Evolutionary conservation across 2,797 vertebrate genomes (phyloP).

Genomic region (Tamandua tetradactyla): DNA sequence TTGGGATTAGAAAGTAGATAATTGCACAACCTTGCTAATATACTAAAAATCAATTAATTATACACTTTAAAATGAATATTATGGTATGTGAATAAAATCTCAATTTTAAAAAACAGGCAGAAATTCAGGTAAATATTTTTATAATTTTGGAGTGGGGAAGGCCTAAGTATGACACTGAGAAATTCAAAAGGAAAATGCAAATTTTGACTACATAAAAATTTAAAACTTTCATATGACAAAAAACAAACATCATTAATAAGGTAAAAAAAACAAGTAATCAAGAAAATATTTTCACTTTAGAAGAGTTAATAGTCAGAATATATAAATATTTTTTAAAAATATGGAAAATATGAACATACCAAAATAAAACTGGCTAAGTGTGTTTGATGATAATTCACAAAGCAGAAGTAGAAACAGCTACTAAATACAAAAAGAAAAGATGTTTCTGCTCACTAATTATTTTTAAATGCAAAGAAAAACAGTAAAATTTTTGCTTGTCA

Average conservation of each 20-base stretch:
- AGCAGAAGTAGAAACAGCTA: not conserved
- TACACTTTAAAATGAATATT: not conserved
- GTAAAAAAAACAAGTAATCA: not conserved
- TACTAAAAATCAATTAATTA: rapidly evolving
- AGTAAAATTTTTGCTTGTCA: not conserved
- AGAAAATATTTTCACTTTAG: not conserved
- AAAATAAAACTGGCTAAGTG: not conserved
- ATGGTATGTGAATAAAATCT: not conserved
- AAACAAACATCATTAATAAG: not conserved
- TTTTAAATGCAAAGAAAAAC: not conserved
- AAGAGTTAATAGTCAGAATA: not conserved
- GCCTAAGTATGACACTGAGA: not conserved
- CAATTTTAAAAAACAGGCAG: not conserved
- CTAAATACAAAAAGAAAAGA: not conserved
- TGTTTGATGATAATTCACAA: not conserved
- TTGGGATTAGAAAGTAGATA: too few relatives aligned
- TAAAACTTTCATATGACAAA: not conserved
- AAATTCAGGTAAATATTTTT: not conserved
- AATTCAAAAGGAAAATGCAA: not conserved
- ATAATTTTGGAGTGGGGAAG: not conserved
- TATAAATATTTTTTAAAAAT: not conserved
- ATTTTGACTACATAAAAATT: not conserved
- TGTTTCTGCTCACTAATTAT: not conserved
- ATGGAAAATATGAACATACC: not conserved
- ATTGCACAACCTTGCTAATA: not conserved